Conservation (phyloP, 2,113 vertebrate genomes). For the Rhombomys opimus region DNA sequence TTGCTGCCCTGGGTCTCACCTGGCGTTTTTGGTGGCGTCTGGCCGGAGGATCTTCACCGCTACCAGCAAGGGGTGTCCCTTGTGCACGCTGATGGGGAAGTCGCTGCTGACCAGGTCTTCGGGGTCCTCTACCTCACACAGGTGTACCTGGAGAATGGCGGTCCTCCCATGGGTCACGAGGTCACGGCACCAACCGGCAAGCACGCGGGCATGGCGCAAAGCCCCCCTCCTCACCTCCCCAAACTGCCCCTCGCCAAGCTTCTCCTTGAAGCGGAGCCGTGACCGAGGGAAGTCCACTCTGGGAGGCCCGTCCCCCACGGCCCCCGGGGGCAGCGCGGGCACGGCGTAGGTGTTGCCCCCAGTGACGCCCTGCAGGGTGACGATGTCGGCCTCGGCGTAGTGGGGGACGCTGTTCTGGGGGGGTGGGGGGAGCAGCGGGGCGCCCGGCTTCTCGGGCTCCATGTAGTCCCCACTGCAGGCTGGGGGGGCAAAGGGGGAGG, state of each 20-base stretch:
- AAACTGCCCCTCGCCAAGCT: slow-evolving; percentile 96
- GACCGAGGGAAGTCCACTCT: slow-evolving; percentile 93
- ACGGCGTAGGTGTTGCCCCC: slow-evolving; percentile 96
- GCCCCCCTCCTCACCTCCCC: slow-evolving; percentile 90
- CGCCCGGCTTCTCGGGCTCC: slow-evolving; percentile 86
- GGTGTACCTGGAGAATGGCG: slow-evolving; percentile 89
- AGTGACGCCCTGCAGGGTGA: slow-evolving; percentile 94
- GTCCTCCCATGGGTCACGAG: no score
- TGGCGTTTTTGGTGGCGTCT: slow-evolving; percentile 96
- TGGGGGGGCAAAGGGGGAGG: slow-evolving; percentile 73
- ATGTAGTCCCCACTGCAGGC: slow-evolving; percentile 89
- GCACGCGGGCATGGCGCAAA: background rate
- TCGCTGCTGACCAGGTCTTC: slow-evolving; percentile 92
- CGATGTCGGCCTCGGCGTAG: slow-evolving; percentile 96
- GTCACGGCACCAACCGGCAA: background rate
- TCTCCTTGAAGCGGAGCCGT: slow-evolving; percentile 94
- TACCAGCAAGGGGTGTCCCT: slow-evolving; percentile 94
- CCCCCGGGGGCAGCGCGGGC: slow-evolving; percentile 88
- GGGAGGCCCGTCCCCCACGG: slow-evolving; percentile 88
- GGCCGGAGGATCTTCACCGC: slow-evolving; percentile 95
- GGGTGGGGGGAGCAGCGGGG: slow-evolving; percentile 88
- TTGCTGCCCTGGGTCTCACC: slow-evolving; percentile 82
- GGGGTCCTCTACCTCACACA: slow-evolving; percentile 94
- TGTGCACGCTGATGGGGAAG: slow-evolving; percentile 92
- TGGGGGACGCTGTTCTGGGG: slow-evolving; percentile 92